Base-by-base conservation (phyloP, 1,140 invertebrate species). In the Lepidurus packardi region DNA sequence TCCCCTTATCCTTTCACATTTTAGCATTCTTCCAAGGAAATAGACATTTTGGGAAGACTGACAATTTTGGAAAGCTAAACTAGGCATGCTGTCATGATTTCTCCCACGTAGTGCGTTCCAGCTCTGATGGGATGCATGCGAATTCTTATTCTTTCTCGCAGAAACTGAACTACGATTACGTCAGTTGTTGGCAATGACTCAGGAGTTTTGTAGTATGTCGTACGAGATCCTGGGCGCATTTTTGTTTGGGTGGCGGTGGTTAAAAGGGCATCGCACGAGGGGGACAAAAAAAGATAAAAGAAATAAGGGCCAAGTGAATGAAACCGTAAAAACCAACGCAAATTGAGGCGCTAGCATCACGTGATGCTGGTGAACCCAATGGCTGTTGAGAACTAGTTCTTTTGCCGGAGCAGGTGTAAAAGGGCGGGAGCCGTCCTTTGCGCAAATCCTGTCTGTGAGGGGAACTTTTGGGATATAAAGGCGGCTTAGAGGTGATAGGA, bases 381-480 rank as follows among this genome's bases (percentile, higher is more conserved):
- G 53, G 53, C 6, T n/a, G 13, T 21, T 21, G 53, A 7, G 53
- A 65, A 65, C n/a, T 9, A 21, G 53, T 65, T 65, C 8, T 7
- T 7, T 21, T 65, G 53, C 13, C 53, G 13, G 53, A 65, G 53
- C 53, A 65, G 53, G 53, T 65, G 53, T 21, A 16, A 65, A 65
- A 65, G 53, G 53, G 53, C 53, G 53, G 53, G 53, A 65, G 13
- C 21, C 53, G n/a, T 65, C 53, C 53, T 65, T 9, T 65, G 53
- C 53, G 53, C 53, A 65, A 65, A 65, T 65, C 53, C 53, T 65
- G 53, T 9, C 53, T 13, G 21, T 65, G 16, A 5, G 53, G 21
- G 53, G 16, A 47, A 47, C 10, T 65, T 7, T 13, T n/a, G 53
- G 53, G 13, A 65, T 65, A 65, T 65, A 65, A 65, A 65, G 53